These are phyloP conservation scores for Puffinus mauretanicus DNA, from an alignment of 2,113 vertebrate species.

Conservation along the genomic window DNA sequence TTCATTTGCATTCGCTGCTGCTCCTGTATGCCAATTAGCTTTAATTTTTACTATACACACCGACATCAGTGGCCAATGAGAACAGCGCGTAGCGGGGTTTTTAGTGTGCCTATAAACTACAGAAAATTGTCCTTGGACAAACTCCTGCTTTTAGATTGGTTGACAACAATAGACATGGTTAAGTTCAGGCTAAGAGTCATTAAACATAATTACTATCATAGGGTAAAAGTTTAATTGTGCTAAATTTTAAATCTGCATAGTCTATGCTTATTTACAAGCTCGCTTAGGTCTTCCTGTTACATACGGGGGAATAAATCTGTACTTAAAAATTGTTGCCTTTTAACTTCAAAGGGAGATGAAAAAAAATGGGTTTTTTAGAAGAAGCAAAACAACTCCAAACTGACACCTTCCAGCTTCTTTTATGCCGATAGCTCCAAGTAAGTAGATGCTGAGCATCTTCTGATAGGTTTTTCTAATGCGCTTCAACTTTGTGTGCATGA, in stretches of 20 bases:
- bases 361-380: not conserved
- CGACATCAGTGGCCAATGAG: conserved; percentile 73
- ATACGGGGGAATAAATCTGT: conserved; percentile 46
- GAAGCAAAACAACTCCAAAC: not conserved
- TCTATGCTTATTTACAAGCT: conserved; percentile 67
- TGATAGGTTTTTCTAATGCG: not conserved
- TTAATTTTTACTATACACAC: conserved; percentile 70
- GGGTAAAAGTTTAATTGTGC: conserved; percentile 68
- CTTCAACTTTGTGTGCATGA: not conserved
- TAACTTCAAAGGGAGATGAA: conserved; percentile 46
- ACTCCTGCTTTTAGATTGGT: conserved; percentile 74
- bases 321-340: conserved; percentile 56
- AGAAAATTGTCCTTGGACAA: conserved; percentile 78
- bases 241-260: conserved; percentile 63
- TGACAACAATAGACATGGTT: conserved; percentile 62
- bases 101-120: conserved; percentile 67
- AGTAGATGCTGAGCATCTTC: conserved; percentile 19
- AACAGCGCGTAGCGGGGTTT: conserved; percentile 34
- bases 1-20: conserved; percentile 65
- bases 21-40: conserved; percentile 63
- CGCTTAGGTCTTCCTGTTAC: not conserved
- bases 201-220: conserved; percentile 75
- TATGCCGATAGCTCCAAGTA: not conserved
- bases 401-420: conserved; percentile 8
- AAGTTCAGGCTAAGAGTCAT: conserved; percentile 70